Evolutionary conservation across 2,888 invertebrate species (phyloP).

Genomic region (Dicranocentrus wangi): DNA sequence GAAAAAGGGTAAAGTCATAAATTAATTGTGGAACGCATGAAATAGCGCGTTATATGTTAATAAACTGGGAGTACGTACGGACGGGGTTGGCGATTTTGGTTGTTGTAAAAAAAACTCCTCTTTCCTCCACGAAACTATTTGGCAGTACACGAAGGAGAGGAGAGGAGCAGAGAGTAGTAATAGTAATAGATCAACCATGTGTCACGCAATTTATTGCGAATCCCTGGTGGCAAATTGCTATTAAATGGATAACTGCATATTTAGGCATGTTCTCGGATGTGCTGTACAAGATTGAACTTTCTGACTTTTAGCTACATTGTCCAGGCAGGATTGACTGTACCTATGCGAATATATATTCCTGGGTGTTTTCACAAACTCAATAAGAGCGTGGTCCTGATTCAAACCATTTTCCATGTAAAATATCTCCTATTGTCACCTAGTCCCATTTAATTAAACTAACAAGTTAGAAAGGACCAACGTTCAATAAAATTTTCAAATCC

Average conservation of each 20-base stretch:
- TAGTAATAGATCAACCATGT: neutral
- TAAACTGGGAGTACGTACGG: neutral
- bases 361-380: too few relatives aligned
- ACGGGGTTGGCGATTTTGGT: neutral
- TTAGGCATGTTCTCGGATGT: neutral
- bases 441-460: too few relatives aligned
- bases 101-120: constrained; percentile 4
- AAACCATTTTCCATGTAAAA: too few relatives aligned
- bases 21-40: neutral
- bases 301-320: too few relatives aligned
- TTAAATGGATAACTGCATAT: neutral
- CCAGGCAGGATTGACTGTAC: too few relatives aligned
- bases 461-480: too few relatives aligned
- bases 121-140: constrained; percentile 19
- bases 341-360: too few relatives aligned
- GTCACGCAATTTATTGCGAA: constrained; percentile 19
- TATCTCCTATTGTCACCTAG: too few relatives aligned
- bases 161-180: neutral
- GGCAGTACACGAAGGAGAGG: neutral
- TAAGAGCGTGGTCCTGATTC: too few relatives aligned
- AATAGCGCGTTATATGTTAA: constrained; percentile 3
- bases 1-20: constrained; percentile 3
- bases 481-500: too few relatives aligned
- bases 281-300: too few relatives aligned
- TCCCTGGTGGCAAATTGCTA: neutral